Evolutionary conservation across 2,797 vertebrate genomes (phyloP), one percentile per base, ranked within the genome.

Genomic region (Gymnopithys bicolor): DNA sequence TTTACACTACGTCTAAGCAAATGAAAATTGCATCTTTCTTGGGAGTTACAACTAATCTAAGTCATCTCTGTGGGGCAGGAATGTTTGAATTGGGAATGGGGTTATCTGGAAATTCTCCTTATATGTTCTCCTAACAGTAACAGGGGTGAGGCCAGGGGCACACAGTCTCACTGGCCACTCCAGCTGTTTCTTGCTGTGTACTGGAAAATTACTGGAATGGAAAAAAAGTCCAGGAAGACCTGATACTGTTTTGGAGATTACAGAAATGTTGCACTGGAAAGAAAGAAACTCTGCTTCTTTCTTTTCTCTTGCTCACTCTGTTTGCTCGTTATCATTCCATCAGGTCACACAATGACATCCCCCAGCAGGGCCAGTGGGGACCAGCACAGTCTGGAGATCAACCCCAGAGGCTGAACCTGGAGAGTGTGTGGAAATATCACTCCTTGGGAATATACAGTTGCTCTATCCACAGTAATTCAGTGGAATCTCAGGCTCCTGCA

Each of bases 341-440:
- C 11, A 49, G 28, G 2, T 62, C 49, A 19, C 48, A 5, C 17
- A 28, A 19, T 8, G 64, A 2, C 14, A 14, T 32, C 63, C 48
- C 62, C 13, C 16, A 24, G 83, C 9, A 56, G 49, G 4, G 71
- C 48, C 33, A 41, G 13, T 0, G 6, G 76, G 77, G 69, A 45
- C 49, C 51, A 33, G 45, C 48, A 3, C 1, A 1, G 13, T 37
- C 30, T 24, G 4, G 82, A 41, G 62, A 48, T 10, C 80, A 30
- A 0, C 10, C 24, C 0, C 0, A 1, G 17, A 16, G 46, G 14
- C 43, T 27, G 53, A 84, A 4, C 56, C 37, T 4, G 0, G 1
- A 24, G 24, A 0, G 7, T 4, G 48, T 27, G 52, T 43, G 64
- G 11, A 48, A n/a, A 8, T 7, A 3, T 1, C 4, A 0, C 30